phyloP scores from a whole-genome alignment of 2,888 invertebrate species.

The Melieria crassipennis region DNA sequence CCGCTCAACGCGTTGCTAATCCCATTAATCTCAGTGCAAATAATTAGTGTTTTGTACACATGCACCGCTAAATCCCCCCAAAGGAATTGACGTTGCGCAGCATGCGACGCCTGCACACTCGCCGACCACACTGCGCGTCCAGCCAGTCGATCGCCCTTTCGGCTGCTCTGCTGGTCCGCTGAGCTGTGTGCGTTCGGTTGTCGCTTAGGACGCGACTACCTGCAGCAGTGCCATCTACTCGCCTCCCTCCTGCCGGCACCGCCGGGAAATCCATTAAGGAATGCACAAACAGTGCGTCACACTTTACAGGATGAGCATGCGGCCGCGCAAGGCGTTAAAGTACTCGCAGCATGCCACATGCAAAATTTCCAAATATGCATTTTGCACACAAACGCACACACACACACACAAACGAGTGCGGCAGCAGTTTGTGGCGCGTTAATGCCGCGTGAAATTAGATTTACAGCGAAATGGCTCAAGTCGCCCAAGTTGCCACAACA shows the following conservation, averaged over 20 bases:
- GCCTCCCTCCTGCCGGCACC: not conserved
- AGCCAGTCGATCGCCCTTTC: not conserved
- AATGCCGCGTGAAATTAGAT: constrained; percentile 66
- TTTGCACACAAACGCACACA: constrained; percentile 12
- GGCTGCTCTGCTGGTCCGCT: not conserved
- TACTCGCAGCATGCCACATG: constrained; percentile 19
- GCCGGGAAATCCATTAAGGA: constrained; percentile 45
- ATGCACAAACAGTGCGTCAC: constrained; percentile 46
- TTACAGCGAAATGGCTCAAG: constrained; percentile 49
- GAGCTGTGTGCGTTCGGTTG: too few species aligned
- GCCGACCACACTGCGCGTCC: not conserved
- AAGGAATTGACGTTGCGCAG: constrained; percentile 28
- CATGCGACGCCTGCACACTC: constrained; percentile 9
- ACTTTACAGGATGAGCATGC: constrained; percentile 45
- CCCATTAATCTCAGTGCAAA: constrained; percentile 62
- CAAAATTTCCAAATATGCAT: constrained; percentile 20
- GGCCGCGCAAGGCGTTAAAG: constrained; percentile 15
- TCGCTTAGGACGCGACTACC: too few species aligned
- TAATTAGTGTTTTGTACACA: constrained; percentile 62
- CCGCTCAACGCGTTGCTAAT: constrained; percentile 56
- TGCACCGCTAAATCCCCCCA: constrained; percentile 31
- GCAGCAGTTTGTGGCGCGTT: constrained; percentile 50
- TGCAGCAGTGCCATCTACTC: not conserved
- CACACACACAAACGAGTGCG: constrained; percentile 9
- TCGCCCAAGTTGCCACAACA: constrained; percentile 24